Conservation (phyloP, 2,113 vertebrate species). For the Pandion haliaetus region DNA sequence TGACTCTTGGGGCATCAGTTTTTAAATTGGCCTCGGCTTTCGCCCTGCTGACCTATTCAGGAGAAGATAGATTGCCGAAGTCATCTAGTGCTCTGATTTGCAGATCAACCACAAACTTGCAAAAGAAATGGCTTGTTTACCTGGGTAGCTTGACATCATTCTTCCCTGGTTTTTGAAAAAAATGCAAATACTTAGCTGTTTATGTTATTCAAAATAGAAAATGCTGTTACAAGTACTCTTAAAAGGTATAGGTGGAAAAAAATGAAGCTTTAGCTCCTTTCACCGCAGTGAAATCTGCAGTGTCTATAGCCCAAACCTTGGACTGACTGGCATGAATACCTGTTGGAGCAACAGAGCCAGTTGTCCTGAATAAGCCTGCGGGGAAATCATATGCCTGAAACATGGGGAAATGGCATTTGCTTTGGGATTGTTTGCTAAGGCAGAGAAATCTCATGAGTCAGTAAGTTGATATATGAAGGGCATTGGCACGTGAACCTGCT, state of each 20-base stretch:
- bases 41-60: background rate
- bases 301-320: background rate
- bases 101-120: background rate
- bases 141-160: background rate
- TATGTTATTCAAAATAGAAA: background rate
- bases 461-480: background rate
- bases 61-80: background rate
- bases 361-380: background rate
- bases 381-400: background rate
- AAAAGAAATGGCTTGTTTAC: background rate
- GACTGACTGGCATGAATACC: background rate
- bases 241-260: background rate
- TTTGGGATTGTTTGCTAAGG: background rate
- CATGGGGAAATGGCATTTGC: background rate
- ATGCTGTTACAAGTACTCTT: background rate
- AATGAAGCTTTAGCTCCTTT: background rate
- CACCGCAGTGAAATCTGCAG: background rate
- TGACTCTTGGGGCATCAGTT: background rate
- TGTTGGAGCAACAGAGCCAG: background rate
- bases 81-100: background rate
- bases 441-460: background rate
- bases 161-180: background rate
- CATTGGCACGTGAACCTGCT: background rate
- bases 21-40: background rate
- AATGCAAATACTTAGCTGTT: background rate